These are phyloP conservation scores for Barypeithes pellucidus DNA, from an alignment of 2,888 invertebrate species.

Conservation along the genomic window DNA sequence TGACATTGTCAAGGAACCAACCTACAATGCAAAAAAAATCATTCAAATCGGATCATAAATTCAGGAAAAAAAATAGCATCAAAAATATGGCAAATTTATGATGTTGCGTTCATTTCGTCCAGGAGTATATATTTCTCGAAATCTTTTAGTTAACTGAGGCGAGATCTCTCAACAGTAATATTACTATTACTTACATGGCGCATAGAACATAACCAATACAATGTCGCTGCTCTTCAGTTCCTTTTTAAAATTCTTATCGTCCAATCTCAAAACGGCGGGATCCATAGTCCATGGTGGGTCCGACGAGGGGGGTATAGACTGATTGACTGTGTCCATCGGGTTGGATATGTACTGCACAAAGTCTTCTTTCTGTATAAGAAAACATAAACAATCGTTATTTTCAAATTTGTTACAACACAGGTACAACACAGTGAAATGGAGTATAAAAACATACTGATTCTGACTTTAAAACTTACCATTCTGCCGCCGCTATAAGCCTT, in stretches of 20 bases:
- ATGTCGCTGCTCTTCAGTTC: constrained; percentile 75
- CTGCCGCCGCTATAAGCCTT: constrained; percentile 81
- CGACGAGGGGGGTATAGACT: constrained; percentile 69
- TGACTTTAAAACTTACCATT: constrained; percentile 56
- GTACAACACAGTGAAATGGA: too few relatives aligned
- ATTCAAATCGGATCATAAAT: too few relatives aligned
- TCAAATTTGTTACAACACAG: too few relatives aligned
- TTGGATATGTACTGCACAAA: constrained; percentile 77
- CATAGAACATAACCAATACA: constrained; percentile 85
- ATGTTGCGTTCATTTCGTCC: too few relatives aligned
- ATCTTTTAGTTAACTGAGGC: too few relatives aligned
- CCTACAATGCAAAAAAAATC: too few relatives aligned
- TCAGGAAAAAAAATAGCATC: too few relatives aligned
- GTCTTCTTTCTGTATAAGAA: constrained; percentile 75
- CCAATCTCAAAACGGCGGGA: constrained; percentile 71
- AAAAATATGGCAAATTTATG: too few relatives aligned
- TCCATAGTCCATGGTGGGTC: constrained; percentile 70
- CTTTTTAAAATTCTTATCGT: constrained; percentile 76
- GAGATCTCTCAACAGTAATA: too few relatives aligned
- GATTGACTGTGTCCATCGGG: constrained; percentile 39
- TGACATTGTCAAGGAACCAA: too few relatives aligned
- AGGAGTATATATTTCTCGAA: too few relatives aligned
- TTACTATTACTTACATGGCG: constrained; percentile 80
- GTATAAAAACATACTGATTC: too few relatives aligned
- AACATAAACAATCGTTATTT: not conserved